Percentiles rank a stretch among this genome's conserved stretches.
Evolutionary conservation across 1,140 invertebrate genomes (phyloP).

Genomic region (Dendrolimus kikuchii): DNA sequence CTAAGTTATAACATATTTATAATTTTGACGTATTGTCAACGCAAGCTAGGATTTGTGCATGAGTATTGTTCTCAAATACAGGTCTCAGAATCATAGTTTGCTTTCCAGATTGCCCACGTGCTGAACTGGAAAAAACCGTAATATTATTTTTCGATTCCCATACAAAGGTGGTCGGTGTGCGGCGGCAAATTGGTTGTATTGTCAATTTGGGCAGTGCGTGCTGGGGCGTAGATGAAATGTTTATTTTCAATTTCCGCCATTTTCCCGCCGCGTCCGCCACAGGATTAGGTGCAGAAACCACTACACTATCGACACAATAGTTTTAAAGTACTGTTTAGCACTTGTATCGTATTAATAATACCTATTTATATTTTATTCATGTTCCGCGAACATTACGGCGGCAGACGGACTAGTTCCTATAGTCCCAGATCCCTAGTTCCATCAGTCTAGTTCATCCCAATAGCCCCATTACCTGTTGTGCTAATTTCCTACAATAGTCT

Average conservation of each 20-base stretch:
- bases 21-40: too few species aligned
- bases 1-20: too few species aligned
- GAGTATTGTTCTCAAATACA: too few species aligned
- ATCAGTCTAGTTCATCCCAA: too few species aligned
- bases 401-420: too few species aligned
- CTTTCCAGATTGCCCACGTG: constrained; percentile 60
- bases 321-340: constrained; percentile 10
- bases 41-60: too few species aligned
- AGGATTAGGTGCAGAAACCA: constrained; percentile 62
- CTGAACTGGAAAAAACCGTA: constrained; percentile 58
- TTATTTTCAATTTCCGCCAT: constrained; percentile 71
- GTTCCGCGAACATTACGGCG: too few species aligned
- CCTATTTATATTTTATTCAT: too few species aligned
- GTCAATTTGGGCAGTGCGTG: constrained; percentile 71
- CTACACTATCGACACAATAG: constrained; percentile 37
- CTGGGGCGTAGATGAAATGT: constrained; percentile 68
- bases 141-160: constrained; percentile 71
- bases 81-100: constrained; percentile 43
- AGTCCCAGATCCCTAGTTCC: too few species aligned
- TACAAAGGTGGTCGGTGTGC: constrained; percentile 68
- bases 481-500: too few species aligned
- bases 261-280: constrained; percentile 54
- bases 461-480: too few species aligned
- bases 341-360: too few species aligned
- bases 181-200: constrained; percentile 69